A percentile compares a stretch with the other conserved stretches of the same genome.
Evolutionary conservation across 35 echinoderm and acorn worm species (phyloP).

Genomic region (Patiria miniata): DNA sequence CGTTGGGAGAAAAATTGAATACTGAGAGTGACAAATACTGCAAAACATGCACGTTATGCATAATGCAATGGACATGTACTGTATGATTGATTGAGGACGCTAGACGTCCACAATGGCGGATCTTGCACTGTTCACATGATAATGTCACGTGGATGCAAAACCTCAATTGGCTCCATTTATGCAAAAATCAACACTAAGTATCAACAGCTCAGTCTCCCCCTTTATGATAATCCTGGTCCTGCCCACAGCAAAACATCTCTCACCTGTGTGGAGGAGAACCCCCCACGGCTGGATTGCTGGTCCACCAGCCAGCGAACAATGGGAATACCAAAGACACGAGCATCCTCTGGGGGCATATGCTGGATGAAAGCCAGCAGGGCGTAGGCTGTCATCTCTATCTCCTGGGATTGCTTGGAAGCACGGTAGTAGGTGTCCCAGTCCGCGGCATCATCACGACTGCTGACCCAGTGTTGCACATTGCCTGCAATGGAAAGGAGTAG

Average conservation of each 20-base stretch:
- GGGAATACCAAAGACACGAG: background rate
- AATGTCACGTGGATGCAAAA: too few relatives aligned
- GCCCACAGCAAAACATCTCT: background rate
- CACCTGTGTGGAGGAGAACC: conserved; percentile 84
- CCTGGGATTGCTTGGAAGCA: conserved; percentile 11
- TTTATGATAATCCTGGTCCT: too few relatives aligned
- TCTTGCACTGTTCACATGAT: too few relatives aligned
- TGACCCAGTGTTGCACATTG: conserved; percentile 38
- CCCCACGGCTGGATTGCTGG: conserved; percentile 50
- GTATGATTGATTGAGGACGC: too few relatives aligned
- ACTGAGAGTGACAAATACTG: too few relatives aligned
- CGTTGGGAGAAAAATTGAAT: too few relatives aligned
- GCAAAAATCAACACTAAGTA: too few relatives aligned
- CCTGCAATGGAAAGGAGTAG: background rate
- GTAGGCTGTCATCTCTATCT: conserved; percentile 76
- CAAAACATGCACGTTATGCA: too few relatives aligned
- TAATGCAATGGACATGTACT: too few relatives aligned
- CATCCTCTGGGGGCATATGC: conserved; percentile 2
- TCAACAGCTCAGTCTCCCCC: too few relatives aligned
- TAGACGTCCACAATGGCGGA: too few relatives aligned
- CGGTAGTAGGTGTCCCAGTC: conserved; percentile 18
- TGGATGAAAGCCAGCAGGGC: conserved; percentile 56
- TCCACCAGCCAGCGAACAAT: conserved; percentile 62
- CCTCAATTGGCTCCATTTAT: too few relatives aligned
- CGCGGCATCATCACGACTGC: conserved; percentile 19